Percentiles rank a stretch among this genome's conserved stretches.
phyloP scores from a whole-genome alignment of 2,888 invertebrate species.

The Siphonodentalium dalli region DNA sequence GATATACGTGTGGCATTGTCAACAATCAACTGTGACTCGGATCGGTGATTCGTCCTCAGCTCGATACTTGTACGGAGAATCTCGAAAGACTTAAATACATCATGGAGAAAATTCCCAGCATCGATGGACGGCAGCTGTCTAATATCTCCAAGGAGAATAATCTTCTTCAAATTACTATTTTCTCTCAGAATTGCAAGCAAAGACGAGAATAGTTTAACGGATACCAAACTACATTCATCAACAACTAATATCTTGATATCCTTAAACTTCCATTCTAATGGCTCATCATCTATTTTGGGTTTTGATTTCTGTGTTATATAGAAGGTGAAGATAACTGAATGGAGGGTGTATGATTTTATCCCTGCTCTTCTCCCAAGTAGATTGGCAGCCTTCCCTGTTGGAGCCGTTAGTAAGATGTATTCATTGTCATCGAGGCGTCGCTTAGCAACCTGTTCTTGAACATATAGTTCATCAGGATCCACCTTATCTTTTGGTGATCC shows the following conservation, averaged over 20 bases:
- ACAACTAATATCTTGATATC: conserved; percentile 44
- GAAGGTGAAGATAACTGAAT: conserved; percentile 44
- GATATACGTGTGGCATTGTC: conserved; percentile 55
- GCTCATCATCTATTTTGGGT: conserved; percentile 18
- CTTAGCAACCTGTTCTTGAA: neutral
- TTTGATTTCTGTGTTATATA: conserved; percentile 8
- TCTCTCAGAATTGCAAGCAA: conserved; percentile 42
- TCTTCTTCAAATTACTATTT: conserved; percentile 38
- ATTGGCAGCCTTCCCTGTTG: conserved; percentile 59
- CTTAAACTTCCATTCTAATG: conserved; percentile 37
- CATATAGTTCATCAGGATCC: neutral
- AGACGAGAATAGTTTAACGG: conserved; percentile 46
- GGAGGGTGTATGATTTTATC: conserved; percentile 46
- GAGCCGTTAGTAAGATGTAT: conserved; percentile 48
- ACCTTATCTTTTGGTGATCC: neutral
- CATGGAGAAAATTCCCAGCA: conserved; percentile 55
- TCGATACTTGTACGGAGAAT: conserved; percentile 39
- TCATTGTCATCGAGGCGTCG: neutral
- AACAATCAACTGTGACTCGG: conserved; percentile 53
- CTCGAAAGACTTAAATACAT: conserved; percentile 34
- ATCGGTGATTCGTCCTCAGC: conserved; percentile 51
- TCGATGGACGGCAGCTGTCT: conserved; percentile 59
- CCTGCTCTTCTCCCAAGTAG: conserved; percentile 48
- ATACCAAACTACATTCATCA: conserved; percentile 57
- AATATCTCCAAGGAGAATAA: conserved; percentile 56